These are phyloP conservation scores for Zaprionus lachaisei DNA, from an alignment of 1,140 invertebrate species.

Conservation along the genomic window DNA sequence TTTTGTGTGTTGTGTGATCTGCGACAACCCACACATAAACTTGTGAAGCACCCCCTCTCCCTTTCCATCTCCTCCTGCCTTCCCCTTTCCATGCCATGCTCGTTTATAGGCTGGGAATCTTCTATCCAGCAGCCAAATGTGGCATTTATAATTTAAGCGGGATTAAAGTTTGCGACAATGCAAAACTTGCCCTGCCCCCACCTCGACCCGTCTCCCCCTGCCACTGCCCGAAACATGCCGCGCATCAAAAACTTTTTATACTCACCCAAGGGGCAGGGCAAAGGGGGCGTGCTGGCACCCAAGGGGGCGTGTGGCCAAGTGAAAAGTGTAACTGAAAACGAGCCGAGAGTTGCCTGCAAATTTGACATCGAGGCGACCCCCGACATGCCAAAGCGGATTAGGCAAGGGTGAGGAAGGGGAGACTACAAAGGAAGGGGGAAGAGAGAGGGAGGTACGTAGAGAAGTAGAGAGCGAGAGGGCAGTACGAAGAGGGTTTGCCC, in stretches of 20 bases:
- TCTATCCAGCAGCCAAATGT: slow-evolving; percentile 65
- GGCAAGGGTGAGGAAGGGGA: slow-evolving; percentile 28
- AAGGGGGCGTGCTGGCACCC: background rate
- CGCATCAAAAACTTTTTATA: slow-evolving; percentile 76
- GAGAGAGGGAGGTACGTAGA: background rate
- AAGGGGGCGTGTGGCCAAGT: background rate
- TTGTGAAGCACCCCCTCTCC: slow-evolving; percentile 42
- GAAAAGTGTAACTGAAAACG: slow-evolving; percentile 47
- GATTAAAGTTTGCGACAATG: slow-evolving; percentile 80
- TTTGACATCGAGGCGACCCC: slow-evolving; percentile 67
- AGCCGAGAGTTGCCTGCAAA: slow-evolving; percentile 65
- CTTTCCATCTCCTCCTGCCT: background rate
- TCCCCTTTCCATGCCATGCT: background rate
- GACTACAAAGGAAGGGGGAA: too few relatives aligned
- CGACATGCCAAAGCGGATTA: slow-evolving; percentile 80
- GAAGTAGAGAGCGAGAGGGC: background rate
- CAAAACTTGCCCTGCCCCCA: slow-evolving; percentile 58
- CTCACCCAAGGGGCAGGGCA: slow-evolving; percentile 13
- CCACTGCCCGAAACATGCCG: slow-evolving; percentile 60
- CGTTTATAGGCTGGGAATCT: slow-evolving; percentile 5
- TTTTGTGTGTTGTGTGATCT: slow-evolving; percentile 52
- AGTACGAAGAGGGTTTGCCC: slow-evolving; percentile 1
- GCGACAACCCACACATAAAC: slow-evolving; percentile 76
- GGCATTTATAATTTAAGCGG: slow-evolving; percentile 82
- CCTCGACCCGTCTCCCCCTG: too few relatives aligned